Conservation (phyloP, 1,140 invertebrate species). For the Panulirus ornatus region DNA sequence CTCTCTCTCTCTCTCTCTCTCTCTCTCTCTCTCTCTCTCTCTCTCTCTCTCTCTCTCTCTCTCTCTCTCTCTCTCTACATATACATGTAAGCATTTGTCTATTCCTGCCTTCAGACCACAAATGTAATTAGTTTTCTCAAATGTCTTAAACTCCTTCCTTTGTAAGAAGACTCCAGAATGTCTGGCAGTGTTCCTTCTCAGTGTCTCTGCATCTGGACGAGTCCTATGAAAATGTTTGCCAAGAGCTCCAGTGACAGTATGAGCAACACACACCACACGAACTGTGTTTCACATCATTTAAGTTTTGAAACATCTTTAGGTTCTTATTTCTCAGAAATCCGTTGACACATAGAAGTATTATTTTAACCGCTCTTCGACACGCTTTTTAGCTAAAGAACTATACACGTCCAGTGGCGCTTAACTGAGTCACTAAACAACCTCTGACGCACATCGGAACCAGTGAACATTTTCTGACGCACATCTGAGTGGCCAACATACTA, state of each 20-base stretch:
- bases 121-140: background rate
- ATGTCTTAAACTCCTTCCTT: background rate
- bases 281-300: background rate
- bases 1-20: background rate
- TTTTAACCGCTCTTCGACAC: too few relatives aligned
- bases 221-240: background rate
- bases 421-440: too few relatives aligned
- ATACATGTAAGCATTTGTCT: background rate
- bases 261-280: background rate
- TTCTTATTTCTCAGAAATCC: too few relatives aligned
- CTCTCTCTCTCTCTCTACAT: too few relatives aligned
- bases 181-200: background rate
- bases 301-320: too few relatives aligned
- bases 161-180: background rate
- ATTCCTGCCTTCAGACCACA: background rate
- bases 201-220: background rate
- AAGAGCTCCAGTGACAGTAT: background rate
- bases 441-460: too few relatives aligned
- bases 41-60: background rate
- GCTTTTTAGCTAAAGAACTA: too few relatives aligned
- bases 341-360: too few relatives aligned
- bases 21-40: background rate
- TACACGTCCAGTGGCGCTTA: too few relatives aligned
- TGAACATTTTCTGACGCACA: too few relatives aligned
- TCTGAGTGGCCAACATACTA: background rate